These are phyloP conservation scores for Coreoperca whiteheadi DNA, from an alignment of 2,113 vertebrate species.

Conservation along the genomic window DNA sequence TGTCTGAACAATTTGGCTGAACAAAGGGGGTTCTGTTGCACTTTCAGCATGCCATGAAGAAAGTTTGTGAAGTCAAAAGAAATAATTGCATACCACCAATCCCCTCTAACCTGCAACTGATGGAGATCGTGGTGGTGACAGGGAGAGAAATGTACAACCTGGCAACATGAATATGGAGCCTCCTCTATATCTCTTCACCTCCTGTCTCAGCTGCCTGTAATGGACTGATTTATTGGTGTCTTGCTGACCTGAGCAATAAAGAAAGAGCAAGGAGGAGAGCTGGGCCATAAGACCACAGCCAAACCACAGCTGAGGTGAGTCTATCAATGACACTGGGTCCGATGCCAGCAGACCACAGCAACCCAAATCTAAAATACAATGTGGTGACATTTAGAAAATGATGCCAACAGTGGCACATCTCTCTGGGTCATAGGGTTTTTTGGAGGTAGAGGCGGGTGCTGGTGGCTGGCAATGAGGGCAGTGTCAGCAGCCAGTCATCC, in stretches of 20 bases:
- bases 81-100: constrained; percentile 5
- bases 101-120: constrained; percentile 8
- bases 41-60: constrained; percentile 1
- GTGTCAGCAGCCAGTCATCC: constrained; percentile 51
- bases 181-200: constrained; percentile 9
- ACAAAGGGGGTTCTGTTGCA: background rate
- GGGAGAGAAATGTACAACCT: constrained; percentile 13
- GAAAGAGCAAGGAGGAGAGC: constrained; percentile 4
- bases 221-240: constrained; percentile 31
- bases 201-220: constrained; percentile 30
- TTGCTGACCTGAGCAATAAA: constrained; percentile 66
- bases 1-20: constrained; percentile 8
- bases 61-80: constrained; percentile 19
- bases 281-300: constrained; percentile 14
- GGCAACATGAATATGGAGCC: constrained; percentile 15
- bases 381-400: constrained; percentile 30
- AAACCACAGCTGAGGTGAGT: constrained; percentile 47
- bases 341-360: constrained; percentile 29
- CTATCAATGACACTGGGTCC: constrained; percentile 32
- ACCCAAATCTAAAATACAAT: constrained; percentile 18
- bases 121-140: background rate
- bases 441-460: background rate
- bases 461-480: constrained; percentile 19
- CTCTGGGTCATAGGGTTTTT: constrained; percentile 11
- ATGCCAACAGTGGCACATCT: constrained; percentile 28